Base-by-base conservation (phyloP, 2,113 vertebrate genomes). In the Saccopteryx bilineata region DNA sequence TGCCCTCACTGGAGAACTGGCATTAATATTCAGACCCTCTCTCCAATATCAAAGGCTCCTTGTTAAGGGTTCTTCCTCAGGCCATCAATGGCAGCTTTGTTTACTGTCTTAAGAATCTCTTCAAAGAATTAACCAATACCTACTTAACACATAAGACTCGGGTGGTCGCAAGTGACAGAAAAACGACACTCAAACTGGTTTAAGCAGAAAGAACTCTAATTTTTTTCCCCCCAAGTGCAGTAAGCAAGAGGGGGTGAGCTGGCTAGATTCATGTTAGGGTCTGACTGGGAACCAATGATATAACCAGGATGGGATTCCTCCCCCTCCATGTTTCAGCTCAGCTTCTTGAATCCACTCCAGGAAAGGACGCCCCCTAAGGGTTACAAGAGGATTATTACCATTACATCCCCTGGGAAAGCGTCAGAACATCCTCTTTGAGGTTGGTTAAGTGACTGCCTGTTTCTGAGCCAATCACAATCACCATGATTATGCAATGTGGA, bases 21-120 rank as follows among this genome's bases (percentile, higher is more conserved):
- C 72, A 95, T 95, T 97, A 97, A 95, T 97, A 97, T 95, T 93
- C 97, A 96, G 68, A 68, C 84, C 80, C 78, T 96, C 68, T 80
- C 81, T 94, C 92, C 68, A 8, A 33, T 93, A 88, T 95, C 75
- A 91, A 89, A 92, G 91, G 90, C 92, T 78, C 86, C 66, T 90
- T 96, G 85, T 85, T 97, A 97, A 96, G 96, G 87, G 10, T 15
- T 87, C 94, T 95, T 96, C 96, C 98, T 96, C 7, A 13, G 86
- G 87, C 81, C 52, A 33, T 7, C 46, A 94, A 87, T 96, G 84
- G 72, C 89, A 96, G 91, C 91, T 96, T 97, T 97, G 94, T 97
- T 97, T 96, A 89, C 60, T 71, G 90, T 93, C 93, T 96, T 84
- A 96, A 93, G 92, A 93, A 94, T 97, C 96, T 97, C 95, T 96